These are phyloP conservation scores for Sesamia nonagrioides DNA, from an alignment of 1,140 invertebrate species.

Conservation along the genomic window DNA sequence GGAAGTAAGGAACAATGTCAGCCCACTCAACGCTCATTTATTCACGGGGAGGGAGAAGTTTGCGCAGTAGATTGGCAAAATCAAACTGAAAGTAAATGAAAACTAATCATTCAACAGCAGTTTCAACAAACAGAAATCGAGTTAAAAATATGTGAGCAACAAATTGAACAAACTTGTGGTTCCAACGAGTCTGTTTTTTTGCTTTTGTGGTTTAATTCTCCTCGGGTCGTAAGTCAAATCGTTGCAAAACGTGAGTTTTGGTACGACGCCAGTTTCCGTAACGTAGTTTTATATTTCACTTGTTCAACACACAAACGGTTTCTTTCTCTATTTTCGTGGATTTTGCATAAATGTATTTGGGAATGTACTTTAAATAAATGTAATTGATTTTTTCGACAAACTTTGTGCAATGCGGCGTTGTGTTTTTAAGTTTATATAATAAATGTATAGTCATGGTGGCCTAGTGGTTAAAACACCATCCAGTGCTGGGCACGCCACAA, in stretches of 20 bases:
- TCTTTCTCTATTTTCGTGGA: conserved; percentile 26
- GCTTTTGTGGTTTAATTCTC: conserved; percentile 49
- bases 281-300: conserved; percentile 61
- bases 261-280: conserved; percentile 58
- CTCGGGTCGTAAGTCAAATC: conserved; percentile 58
- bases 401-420: neutral
- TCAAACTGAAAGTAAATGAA: conserved; percentile 3
- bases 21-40: too few species aligned
- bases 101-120: conserved; percentile 17
- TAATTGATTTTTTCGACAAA: neutral
- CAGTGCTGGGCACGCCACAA: too few species aligned
- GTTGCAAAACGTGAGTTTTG: conserved; percentile 59
- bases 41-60: too few species aligned
- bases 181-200: conserved; percentile 35
- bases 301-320: conserved; percentile 55
- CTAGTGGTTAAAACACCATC: too few species aligned
- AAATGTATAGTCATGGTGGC: too few species aligned
- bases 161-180: conserved; percentile 47
- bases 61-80: neutral
- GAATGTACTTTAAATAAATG: conserved; percentile 9
- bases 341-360: conserved; percentile 28
- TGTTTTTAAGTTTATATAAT: neutral
- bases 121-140: conserved; percentile 25
- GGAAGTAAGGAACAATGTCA: too few species aligned
- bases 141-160: conserved; percentile 36